Percentiles rank a stretch among this genome's conserved stretches.
Evolutionary conservation across 2,797 vertebrate genomes (phyloP).

Genomic region (Varecia variegata): DNA sequence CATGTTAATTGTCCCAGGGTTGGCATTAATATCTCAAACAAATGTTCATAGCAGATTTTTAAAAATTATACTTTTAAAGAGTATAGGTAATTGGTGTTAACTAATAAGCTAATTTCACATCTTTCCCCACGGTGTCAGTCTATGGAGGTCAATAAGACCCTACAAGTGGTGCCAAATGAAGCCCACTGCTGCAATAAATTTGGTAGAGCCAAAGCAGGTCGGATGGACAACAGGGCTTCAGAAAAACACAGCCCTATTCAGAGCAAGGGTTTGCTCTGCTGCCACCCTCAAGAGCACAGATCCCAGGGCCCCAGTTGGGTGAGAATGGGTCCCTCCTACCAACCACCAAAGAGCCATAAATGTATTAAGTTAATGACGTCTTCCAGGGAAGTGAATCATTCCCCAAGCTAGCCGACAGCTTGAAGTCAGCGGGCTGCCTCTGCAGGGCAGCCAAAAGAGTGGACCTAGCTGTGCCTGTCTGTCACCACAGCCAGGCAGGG

Average conservation of each 20-base stretch:
- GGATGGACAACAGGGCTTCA: not conserved
- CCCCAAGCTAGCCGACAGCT: not conserved
- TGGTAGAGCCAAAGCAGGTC: not conserved
- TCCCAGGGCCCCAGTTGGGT: not conserved
- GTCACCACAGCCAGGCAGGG: not conserved
- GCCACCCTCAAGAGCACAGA: not conserved
- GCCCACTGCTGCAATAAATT: not conserved
- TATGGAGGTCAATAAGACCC: not conserved
- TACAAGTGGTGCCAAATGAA: not conserved
- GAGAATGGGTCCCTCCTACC: not conserved
- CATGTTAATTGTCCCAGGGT: slow-evolving; percentile 7
- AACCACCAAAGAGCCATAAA: not conserved
- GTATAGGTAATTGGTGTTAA: not conserved
- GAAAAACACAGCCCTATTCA: not conserved
- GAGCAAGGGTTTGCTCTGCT: not conserved
- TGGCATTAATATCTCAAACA: slow-evolving; percentile 34
- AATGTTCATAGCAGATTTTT: not conserved
- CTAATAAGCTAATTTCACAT: slow-evolving; percentile 8
- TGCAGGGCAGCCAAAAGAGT: not conserved
- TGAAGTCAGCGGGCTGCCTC: not conserved
- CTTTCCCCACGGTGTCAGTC: not conserved
- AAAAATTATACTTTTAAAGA: not conserved
- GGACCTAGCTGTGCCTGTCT: not conserved
- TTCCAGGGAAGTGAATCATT: not conserved
- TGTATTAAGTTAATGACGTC: not conserved